Evolutionary conservation across 1,140 invertebrate genomes (phyloP).

Genomic region (Stegodyphus mimosarum): DNA sequence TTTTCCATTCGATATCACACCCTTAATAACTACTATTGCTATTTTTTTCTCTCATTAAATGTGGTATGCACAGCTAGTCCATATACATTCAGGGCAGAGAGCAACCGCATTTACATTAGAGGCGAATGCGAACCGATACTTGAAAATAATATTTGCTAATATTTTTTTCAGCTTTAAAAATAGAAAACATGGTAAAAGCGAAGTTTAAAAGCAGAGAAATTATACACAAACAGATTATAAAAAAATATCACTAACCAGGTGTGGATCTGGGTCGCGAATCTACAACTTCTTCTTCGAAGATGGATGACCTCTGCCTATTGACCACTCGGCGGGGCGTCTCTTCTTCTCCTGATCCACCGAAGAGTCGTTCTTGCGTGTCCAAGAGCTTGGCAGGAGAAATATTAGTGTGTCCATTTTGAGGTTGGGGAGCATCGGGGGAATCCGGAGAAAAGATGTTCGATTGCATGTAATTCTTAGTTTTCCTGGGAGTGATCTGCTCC

Average conservation of each 20-base stretch:
- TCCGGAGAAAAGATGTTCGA: constrained; percentile 48
- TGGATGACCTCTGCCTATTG: constrained; percentile 59
- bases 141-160: no score
- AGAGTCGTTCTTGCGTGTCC: constrained; percentile 46
- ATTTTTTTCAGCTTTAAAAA: no score
- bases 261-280: constrained; percentile 46
- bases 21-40: no score
- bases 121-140: no score
- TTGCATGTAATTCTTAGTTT: constrained; percentile 51
- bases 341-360: constrained; percentile 31
- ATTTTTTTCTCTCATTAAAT: no score
- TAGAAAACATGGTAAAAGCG: neutral
- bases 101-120: no score
- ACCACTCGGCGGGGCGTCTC: constrained; percentile 55
- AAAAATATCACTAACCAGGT: constrained; percentile 29
- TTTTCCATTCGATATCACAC: no score
- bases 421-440: constrained; percentile 5
- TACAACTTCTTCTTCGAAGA: constrained; percentile 56
- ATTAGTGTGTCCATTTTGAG: neutral
- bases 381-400: neutral
- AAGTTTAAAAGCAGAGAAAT: neutral
- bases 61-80: no score
- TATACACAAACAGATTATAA: neutral
- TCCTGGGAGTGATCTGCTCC: constrained; percentile 37
- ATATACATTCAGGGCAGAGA: no score